These are phyloP conservation scores for Papilio dardanus DNA, from an alignment of 1,140 invertebrate species.

Conservation along the genomic window DNA sequence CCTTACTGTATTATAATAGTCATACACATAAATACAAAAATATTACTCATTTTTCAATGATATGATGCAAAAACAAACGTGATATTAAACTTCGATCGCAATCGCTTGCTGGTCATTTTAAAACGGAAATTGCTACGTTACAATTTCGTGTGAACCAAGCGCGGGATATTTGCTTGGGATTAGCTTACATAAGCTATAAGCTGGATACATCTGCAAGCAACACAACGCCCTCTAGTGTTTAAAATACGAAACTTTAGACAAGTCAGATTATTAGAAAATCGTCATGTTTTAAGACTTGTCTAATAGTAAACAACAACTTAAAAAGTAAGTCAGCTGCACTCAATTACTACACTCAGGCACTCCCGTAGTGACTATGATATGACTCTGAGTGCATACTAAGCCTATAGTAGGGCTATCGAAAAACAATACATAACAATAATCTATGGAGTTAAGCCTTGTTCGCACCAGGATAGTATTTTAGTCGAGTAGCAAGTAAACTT, in stretches of 20 bases:
- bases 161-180: conserved; percentile 1
- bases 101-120: not conserved
- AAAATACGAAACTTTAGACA: too few relatives aligned
- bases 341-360: too few relatives aligned
- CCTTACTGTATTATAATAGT: too few relatives aligned
- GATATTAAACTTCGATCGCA: not conserved
- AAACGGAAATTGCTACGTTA: not conserved
- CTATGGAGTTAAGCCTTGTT: too few relatives aligned
- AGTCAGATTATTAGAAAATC: not conserved
- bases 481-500: too few relatives aligned
- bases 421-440: too few relatives aligned
- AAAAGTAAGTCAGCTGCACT: too few relatives aligned
- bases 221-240: not conserved
- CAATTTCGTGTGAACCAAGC: conserved; percentile 4
- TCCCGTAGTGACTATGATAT: too few relatives aligned
- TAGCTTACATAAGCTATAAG: not conserved
- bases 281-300: not conserved
- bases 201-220: not conserved
- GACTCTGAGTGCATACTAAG: too few relatives aligned
- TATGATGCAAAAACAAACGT: not conserved
- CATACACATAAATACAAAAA: not conserved
- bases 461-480: too few relatives aligned
- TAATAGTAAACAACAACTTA: too few relatives aligned
- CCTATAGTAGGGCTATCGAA: too few relatives aligned
- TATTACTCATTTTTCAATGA: not conserved